Base-by-base conservation (phyloP, 2,888 invertebrate species). In the Idaea dimidiata region DNA sequence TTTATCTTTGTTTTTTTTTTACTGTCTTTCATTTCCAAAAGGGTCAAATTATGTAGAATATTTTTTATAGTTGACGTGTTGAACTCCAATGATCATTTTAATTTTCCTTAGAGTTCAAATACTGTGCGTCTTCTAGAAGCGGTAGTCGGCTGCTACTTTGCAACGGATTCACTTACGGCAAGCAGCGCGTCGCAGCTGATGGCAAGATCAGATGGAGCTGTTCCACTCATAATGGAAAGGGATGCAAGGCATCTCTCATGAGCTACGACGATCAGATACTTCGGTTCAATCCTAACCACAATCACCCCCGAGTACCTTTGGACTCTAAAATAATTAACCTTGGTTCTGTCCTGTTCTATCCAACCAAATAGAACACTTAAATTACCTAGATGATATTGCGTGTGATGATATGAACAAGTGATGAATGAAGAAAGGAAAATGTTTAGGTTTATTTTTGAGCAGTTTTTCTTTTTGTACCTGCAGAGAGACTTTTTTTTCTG, bases 141-240 rank as follows among this genome's bases (percentile, higher is more conserved):
- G 43, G 43, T 43, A 14, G 14, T 8, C 43, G 10, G 43, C 10
- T 43, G 14, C 8, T 43, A 43, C 43, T 43, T 1, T 43, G 3
- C 43, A 43, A 43, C 17, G 59, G 59, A 6, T 62, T 54, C 31
- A 54, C 14, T 7, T 62, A 31, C 59, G 24, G 57, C 16, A 57
- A 17, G 17, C 17, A 58, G 0, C 56, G 60, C 31, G 16, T 17
- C 8, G 33, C 1, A 7, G 57, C 17, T 8, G 56, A 16, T 6
- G 59, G 59, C 32, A 61, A 59, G 17, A 31, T 43, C 1, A 59
- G 62, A 17, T 65, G 65, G 65, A 55, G 58, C 14, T 64, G 64
- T 16, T 58, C 60, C 0, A 54, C 59, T 6, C 63, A 65, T 10
- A 58, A 57, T 31, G 57, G 43, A 8, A 62, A 61, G 6, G 58